Percentiles rank a stretch among this genome's conserved stretches.
These are phyloP conservation scores for Corbicula japonica DNA, from an alignment of 2,888 invertebrate genomes.

Conservation along the genomic window DNA sequence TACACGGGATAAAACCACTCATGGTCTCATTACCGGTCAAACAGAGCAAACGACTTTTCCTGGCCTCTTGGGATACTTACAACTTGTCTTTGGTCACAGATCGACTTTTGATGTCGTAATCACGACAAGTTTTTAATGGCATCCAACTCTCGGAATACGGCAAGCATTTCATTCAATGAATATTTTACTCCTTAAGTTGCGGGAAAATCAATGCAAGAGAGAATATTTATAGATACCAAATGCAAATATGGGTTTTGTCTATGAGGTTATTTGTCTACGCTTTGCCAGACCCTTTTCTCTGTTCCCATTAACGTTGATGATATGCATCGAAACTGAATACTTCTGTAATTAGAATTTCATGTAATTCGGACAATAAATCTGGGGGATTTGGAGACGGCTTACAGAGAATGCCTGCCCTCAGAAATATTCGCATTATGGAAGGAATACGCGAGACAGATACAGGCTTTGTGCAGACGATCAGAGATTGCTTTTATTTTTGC, in stretches of 20 bases:
- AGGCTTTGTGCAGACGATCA: too few relatives aligned
- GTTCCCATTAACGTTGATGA: constrained; percentile 37
- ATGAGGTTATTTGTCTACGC: constrained; percentile 24
- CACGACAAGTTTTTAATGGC: constrained; percentile 14
- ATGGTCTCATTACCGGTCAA: too few relatives aligned
- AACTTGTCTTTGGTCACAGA: constrained; percentile 17
- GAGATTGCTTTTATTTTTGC: neutral
- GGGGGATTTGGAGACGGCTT: constrained; percentile 53
- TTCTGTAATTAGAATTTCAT: constrained; percentile 65
- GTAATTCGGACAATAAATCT: constrained; percentile 63
- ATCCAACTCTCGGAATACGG: constrained; percentile 13
- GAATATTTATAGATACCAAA: constrained; percentile 34
- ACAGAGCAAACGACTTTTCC: too few relatives aligned
- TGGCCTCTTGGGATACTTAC: too few relatives aligned
- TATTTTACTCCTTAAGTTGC: constrained; percentile 55
- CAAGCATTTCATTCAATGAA: constrained; percentile 58
- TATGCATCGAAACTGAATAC: constrained; percentile 56
- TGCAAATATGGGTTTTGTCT: constrained; percentile 39
- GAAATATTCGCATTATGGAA: constrained; percentile 29
- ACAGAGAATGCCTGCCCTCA: neutral
- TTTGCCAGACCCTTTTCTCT: constrained; percentile 21
- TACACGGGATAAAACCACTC: too few relatives aligned
- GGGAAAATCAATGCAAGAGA: constrained; percentile 30
- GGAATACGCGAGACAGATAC: constrained; percentile 1
- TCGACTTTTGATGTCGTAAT: constrained; percentile 23